Base-by-base conservation (phyloP, 2,797 vertebrate species). In the Pangasius krempfi region DNA sequence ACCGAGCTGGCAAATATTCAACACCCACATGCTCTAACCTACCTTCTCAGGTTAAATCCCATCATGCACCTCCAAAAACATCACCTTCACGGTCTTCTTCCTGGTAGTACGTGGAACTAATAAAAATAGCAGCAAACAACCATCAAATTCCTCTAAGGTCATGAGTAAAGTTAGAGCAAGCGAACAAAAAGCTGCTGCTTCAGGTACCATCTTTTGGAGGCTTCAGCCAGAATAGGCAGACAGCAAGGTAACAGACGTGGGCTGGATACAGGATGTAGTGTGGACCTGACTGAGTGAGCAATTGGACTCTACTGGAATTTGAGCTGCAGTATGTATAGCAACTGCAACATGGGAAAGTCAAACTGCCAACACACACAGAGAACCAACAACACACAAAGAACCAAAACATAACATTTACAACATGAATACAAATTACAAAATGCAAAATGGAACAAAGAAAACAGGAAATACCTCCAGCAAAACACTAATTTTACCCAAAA, bases 41-140 rank as follows among this genome's bases (percentile, higher is more conserved):
- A 9, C 84, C 7, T 72, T 37, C 10, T 85, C 64, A 54, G 83
- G 27, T 54, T 85, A 85, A 70, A 85, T 52, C 44, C 83, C 47
- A 70, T 52, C 25, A 54, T 13, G 47, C 83, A 70, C n/a, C 83
- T 54, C 30, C 8, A 85, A 68, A 84, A 70, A 52, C 47, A 73
- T 27, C 66, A 56, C 30, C 12, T 40, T 64, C 33, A 16, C 47
- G 5, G 20, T 2, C 58, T 4, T 83, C 58, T 47, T 60, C 25
- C 47, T 83, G 30, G 56, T 64, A 82, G 54, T 62, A 64, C 60
- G 66, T 47, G 40, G 37, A 84, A 68, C 60, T 30, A 84, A 84
- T 68, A 68, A 84, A 84, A 84, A 84, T 82, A 68, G 44, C 82
- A 84, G 62, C 40, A 68, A 68, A 84, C 40, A 64, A 18, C 81